Base-by-base conservation (phyloP, 2,888 invertebrate genomes). In the Eumacrocentrus americanus region DNA sequence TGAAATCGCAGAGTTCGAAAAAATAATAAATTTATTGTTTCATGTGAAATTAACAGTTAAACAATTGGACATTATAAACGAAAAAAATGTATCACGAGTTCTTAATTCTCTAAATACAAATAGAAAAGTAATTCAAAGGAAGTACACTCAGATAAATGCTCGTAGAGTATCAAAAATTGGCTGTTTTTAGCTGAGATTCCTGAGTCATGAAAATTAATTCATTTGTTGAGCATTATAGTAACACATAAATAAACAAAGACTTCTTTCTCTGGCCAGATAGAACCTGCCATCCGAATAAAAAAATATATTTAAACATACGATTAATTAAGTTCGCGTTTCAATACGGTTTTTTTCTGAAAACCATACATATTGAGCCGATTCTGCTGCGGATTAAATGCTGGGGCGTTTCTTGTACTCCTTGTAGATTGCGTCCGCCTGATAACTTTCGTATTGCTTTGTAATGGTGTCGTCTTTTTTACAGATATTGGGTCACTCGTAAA, bases 291-390 rank as follows among this genome's bases (percentile, higher is more conserved):
- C 1, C 7, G 11, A n/a, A n/a, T 18, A 9, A 42, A 1, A 42
- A 2, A 42, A 38, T 2, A n/a, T n/a, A n/a, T 38, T 23, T 2
- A 25, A 23, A 40, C 3, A 22, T 18, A 9, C 3, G 5, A 20
- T 37, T 3, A 35, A 51, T 25, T 25, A 29, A 12, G 47, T 51
- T 22, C 47, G 7, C n/a, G 35, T 16, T 34, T 42, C 16, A 50
- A 25, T 40, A 79, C 81, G 74, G 79, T 87, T 84, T 85, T 85
- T 73, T 85, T 88, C 71, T 87, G 84, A 72, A 89, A 89, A 18
- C 88, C 89, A 77, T 87, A 89, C 81, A 83, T 88, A 76, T 85
- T 86, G n/a, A 89, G 74, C 67, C 87, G 82, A 25, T 86, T 86
- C 53, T 88, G 88, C 68, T 85, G 86, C 58, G 83, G 20, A 34